Evolutionary conservation across 2,888 invertebrate genomes (phyloP), one percentile per base, ranked within the genome.

Genomic region (Rhingia campestris): DNA sequence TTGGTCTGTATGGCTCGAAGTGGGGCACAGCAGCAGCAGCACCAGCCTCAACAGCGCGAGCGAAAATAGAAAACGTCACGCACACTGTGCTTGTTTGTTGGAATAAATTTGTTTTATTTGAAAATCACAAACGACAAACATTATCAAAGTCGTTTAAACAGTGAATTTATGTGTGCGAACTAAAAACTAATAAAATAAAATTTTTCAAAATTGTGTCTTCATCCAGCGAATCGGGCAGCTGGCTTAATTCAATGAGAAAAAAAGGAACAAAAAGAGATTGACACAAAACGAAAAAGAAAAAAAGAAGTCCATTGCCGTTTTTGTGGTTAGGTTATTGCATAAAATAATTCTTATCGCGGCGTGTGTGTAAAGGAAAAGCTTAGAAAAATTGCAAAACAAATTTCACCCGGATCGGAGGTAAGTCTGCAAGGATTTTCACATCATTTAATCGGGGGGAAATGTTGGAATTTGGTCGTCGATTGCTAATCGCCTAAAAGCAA

Each of bases 251-350:
- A 45, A 63, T 43, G 43, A 39, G 56, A 69, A 35, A 47, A 56
- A 66, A 73, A 69, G 64, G 53, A 80, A 79, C 45, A 80, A 70
- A 80, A 77, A 69, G 51, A 73, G 67, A 82, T 69, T 54, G 69
- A 67, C 39, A 73, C 66, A 67, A n/a, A 72, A 32, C 12, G 22
- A 22, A 22, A 14, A 67, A n/a, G n/a, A n/a, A n/a, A n/a, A n/a
- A n/a, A 53, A 59, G 70, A 69, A 76, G 69, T 77, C 76, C 66
- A 80, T 82, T 47, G 47, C 59, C 70, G 77, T 81, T 30, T 86
- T 81, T 86, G 86, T 81, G 82, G 86, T 86, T 86, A 82, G 80
- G 81, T 84, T 86, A 86, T 86, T 86, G 86, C 86, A 84, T 86
- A 86, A 86, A 86, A 76, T 79, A 56, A 70, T 84, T 84, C 66